phyloP scores from a whole-genome alignment of 53 echinoderm and acorn worm genomes.

The Henricia sp. region DNA sequence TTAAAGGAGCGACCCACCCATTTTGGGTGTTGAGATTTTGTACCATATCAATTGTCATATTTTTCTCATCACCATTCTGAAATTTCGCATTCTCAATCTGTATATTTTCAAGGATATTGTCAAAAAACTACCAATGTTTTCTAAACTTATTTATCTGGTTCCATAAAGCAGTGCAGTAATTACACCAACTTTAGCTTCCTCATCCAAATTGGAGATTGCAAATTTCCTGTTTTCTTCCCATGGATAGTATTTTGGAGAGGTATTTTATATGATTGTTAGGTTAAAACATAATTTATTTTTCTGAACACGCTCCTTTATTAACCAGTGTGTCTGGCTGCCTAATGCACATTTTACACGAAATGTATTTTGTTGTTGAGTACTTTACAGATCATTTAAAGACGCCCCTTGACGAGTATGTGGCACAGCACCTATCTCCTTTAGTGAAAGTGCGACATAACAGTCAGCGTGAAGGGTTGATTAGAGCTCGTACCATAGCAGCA shows the following conservation, averaged over 20 bases:
- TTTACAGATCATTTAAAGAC: constrained; percentile 80
- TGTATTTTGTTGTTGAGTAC: neutral
- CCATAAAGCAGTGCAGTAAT: too few relatives aligned
- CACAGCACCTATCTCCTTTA: constrained; percentile 62
- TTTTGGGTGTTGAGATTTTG: too few relatives aligned
- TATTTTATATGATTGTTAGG: neutral
- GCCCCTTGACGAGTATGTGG: constrained; percentile 76
- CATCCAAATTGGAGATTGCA: neutral
- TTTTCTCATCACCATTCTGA: too few relatives aligned
- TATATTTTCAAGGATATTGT: too few relatives aligned
- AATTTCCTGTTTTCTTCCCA: neutral
- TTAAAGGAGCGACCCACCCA: too few relatives aligned
- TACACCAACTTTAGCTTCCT: too few relatives aligned
- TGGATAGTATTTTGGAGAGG: neutral
- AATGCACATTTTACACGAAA: neutral
- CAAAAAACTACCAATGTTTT: too few relatives aligned
- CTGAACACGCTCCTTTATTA: constrained; percentile 3
- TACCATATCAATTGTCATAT: too few relatives aligned
- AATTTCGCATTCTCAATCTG: too few relatives aligned
- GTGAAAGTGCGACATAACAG: constrained; percentile 80
- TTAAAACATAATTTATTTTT: neutral
- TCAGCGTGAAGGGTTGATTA: constrained; percentile 86
- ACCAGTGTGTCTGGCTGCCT: neutral
- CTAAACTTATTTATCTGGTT: too few relatives aligned
- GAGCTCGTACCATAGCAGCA: constrained; percentile 86